These are phyloP conservation scores for Psettodes erumei DNA, from an alignment of 2,113 vertebrate genomes.

Conservation along the genomic window DNA sequence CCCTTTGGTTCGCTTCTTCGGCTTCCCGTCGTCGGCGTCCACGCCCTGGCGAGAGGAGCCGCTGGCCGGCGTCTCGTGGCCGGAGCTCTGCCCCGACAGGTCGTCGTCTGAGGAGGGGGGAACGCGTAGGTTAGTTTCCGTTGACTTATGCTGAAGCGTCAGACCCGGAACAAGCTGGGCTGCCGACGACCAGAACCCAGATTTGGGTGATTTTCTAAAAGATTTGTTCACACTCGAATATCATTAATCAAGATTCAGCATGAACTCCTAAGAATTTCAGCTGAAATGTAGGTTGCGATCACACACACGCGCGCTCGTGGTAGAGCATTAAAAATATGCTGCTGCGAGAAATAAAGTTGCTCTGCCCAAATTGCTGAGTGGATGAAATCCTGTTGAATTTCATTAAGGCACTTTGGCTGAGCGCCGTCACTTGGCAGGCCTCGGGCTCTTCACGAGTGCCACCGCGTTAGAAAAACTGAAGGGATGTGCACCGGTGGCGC, in stretches of 20 bases:
- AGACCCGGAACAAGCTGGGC: no score
- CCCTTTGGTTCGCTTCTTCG: constrained; percentile 85
- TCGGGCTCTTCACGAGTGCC: constrained; percentile 50
- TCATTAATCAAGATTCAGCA: constrained; percentile 11
- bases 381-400: constrained; percentile 67
- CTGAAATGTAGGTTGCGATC: constrained; percentile 1
- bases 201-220: neutral
- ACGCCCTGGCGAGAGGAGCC: constrained; percentile 81
- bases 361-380: constrained; percentile 72
- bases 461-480: constrained; percentile 56
- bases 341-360: constrained; percentile 65
- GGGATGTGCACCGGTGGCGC: constrained; percentile 52
- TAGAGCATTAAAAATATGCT: constrained; percentile 58
- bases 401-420: constrained; percentile 75
- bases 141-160: no score
- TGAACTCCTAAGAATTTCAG: neutral
- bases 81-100: constrained; percentile 90
- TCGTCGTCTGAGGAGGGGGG: constrained; percentile 84
- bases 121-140: no score
- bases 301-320: constrained; percentile 1
- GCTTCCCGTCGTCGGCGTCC: constrained; percentile 80
- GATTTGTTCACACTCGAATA: constrained; percentile 10
- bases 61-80: constrained; percentile 86
- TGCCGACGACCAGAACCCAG: neutral
- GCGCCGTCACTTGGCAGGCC: constrained; percentile 69